Base-by-base conservation (phyloP, 2,888 invertebrate species). In the Clepsis dumicolana region DNA sequence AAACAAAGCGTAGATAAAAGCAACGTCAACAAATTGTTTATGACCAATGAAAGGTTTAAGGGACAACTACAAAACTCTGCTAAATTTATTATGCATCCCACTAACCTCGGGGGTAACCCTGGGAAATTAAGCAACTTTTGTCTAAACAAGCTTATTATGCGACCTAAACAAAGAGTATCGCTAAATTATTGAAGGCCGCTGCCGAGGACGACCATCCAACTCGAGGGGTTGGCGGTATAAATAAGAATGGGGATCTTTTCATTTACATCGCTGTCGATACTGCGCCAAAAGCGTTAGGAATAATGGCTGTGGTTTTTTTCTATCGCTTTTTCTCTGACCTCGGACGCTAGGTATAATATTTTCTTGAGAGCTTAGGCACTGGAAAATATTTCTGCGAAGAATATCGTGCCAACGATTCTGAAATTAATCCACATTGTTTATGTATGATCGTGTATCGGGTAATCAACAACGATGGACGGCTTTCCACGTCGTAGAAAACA, bases 111-210 rank as follows among this genome's bases (percentile, higher is more conserved):
- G 24, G 63, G 67, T 14, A 60, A 54, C 68, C 64, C 64, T 60
- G 38, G 54, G 38, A 64, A 71, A 68, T 68, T 67, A 68, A 71
- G 71, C 71, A 68, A 71, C 68, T 71, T 62, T 61, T 48, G 60
- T 67, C 64, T 65, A 68, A 62, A 65, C 70, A 62, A 61, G 62
- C 65, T 65, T 69, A 65, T 71, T 71, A 71, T 41, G 56, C 71
- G 65, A 56, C 71, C 65, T 69, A 66, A 71, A 70, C 65, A 71
- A 66, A 64, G 70, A 71, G 69, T 62, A 65, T 70, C 65, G 60
- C 69, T 70, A 61, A 64, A 65, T 65, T 70, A 64, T 61, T 59
- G 64, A 68, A 52, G 59, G 41, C 57, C 41, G 24, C 5, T 12
- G 44, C n/a, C 53, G 32, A 44, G 57, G 35, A 24, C 59, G 63